Base-by-base conservation (phyloP, 1,140 invertebrate species). In the Myzus persicae region DNA sequence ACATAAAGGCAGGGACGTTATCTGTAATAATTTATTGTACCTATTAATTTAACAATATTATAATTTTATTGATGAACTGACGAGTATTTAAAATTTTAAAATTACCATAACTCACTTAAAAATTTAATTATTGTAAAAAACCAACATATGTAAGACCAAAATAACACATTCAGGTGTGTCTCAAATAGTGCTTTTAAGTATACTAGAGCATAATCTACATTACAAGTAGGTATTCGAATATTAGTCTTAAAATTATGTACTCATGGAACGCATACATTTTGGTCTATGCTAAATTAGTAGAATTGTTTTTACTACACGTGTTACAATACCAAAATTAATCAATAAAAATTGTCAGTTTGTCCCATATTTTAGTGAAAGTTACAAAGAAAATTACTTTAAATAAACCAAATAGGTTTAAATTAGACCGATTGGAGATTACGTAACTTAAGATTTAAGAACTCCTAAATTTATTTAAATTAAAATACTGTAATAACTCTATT, bases 351-450 rank as follows among this genome's bases (percentile, higher is more conserved):
- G 8, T 42, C 9, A 84, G 31, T 76, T 76, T n/a, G 59, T 76
- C 59, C 59, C 59, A 76, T 76, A 84, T 84, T 40, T 84, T 40
- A 42, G 82, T 26, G 82, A 84, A 84, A 84, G 82, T 84, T 84
- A 36, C 38, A 11, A 31, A 40, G 9, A 84, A 84, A 84, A 84
- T 42, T 84, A 31, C 9, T 38, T 1, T 2, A 82, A 38, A 82
- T 76, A 42, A 84, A 84, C 40, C 24, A 42, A 82, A 6, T 76
- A n/a, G 59, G 14, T 76, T 76, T 76, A 76, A 18, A 76, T n/a
- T n/a, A n/a, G 3, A n/a, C 59, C 36, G 31, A 76, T n/a, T 76
- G 22, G 18, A 51, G 48, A 14, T n/a, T n/a, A 76, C n/a, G n/a
- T n/a, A n/a, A n/a, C n/a, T 36, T n/a, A 76, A n/a, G 4, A 20